Evolutionary conservation across 2,888 invertebrate species (phyloP), one percentile per base, ranked within the genome.

Genomic region (Acronicta psi): DNA sequence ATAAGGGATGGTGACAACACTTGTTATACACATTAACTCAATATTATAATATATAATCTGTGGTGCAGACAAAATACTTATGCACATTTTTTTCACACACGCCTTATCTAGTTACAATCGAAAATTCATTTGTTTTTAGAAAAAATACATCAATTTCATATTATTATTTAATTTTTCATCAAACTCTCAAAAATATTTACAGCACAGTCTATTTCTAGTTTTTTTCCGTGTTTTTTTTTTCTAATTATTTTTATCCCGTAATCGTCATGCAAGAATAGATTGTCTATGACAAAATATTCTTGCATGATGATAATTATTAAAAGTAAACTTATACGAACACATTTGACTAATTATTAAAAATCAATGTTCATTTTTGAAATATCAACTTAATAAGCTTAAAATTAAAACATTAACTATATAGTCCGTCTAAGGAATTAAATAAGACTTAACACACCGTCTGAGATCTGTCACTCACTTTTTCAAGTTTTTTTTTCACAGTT

Each of bases 401-500:
- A 78, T 78, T 72, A 75, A 73, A 79, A 76, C 66, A 60, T 75
- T 75, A 70, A 59, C 74, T 75, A 76, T 72, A 36, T 40, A 60
- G 85, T 90, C 86, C 85, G 80, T 86, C 85, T 89, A 89, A 86
- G 82, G 80, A 87, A 84, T 88, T 87, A 88, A 90, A 89, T 90
- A 86, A 86, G 82, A 88, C 83, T 59, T 69, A 74, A 84, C 86
- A 90, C 89, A 86, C 88, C 87, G 75, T 86, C 85, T 93, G 94
- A 94, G 93, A 94, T 94, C 93, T 87, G 89, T 91, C 92, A 90
- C 89, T 92, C 92, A 92, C 92, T 92, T 90, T 91, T 90, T 88
- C 81, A 79, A 77, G 75, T 77, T 86, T 88, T 77, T 80, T 91
- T 92, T 89, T 90, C 86, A 88, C 86, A 88, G 87, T 88, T 92